Percentiles rank a stretch among this genome's conserved stretches.
These are phyloP conservation scores for Xestia rhomboidea DNA, from an alignment of 2,888 invertebrate genomes.

Conservation along the genomic window DNA sequence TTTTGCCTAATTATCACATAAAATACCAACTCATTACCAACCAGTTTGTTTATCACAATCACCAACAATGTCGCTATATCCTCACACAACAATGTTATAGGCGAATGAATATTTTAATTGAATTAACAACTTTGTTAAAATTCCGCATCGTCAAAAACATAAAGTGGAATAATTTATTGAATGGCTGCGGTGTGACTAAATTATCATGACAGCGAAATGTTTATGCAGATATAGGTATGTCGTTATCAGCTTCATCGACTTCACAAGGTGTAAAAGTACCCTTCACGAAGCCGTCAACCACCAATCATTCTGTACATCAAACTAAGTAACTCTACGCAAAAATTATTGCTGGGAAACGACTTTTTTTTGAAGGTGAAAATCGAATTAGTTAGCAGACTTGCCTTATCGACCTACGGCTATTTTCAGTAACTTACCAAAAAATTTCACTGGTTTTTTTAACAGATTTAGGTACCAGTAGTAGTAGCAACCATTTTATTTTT, in stretches of 20 bases:
- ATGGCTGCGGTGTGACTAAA: slow-evolving; percentile 19
- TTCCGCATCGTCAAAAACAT: slow-evolving; percentile 61
- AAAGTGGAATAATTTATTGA: slow-evolving; percentile 56
- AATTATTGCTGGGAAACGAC: not conserved
- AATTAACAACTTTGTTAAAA: slow-evolving; percentile 69
- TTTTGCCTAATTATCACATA: slow-evolving; percentile 37
- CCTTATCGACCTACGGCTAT: not conserved
- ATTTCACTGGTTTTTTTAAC: too few relatives aligned
- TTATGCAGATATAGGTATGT: slow-evolving; percentile 13
- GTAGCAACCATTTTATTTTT: too few relatives aligned
- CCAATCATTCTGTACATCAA: too few relatives aligned
- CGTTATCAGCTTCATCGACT: not conserved
- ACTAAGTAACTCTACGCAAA: too few relatives aligned
- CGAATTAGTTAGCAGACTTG: not conserved
- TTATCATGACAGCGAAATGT: slow-evolving; percentile 17
- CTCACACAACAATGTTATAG: slow-evolving; percentile 57
- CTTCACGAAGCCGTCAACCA: not conserved
- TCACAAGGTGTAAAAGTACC: not conserved
- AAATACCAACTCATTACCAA: not conserved
- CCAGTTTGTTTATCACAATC: slow-evolving; percentile 2
- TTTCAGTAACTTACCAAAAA: too few relatives aligned
- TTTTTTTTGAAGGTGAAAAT: not conserved
- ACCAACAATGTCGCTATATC: slow-evolving; percentile 37
- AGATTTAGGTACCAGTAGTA: too few relatives aligned
- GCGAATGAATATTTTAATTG: slow-evolving; percentile 65